These are phyloP conservation scores for Drepana arcuata DNA, from an alignment of 1,140 invertebrate genomes.

Conservation along the genomic window DNA sequence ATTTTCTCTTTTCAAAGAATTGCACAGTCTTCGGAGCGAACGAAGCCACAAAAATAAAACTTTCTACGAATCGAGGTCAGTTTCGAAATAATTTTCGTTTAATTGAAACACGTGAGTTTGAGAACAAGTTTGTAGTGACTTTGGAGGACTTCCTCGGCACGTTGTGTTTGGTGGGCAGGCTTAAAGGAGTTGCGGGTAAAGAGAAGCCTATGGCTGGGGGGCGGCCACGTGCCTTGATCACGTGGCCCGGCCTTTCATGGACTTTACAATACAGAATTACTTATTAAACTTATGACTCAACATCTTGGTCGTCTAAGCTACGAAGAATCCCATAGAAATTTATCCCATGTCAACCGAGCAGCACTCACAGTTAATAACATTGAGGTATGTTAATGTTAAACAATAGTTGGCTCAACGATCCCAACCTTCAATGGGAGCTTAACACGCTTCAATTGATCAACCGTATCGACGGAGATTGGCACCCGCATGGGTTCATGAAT, in stretches of 20 bases:
- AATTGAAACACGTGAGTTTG: slow-evolving; percentile 35
- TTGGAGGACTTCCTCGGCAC: slow-evolving; percentile 47
- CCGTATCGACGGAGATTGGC: slow-evolving; percentile 14
- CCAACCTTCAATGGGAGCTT: slow-evolving; percentile 1
- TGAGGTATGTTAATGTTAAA: neutral
- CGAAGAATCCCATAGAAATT: too few species aligned
- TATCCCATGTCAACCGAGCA: too few species aligned
- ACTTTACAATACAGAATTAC: too few species aligned
- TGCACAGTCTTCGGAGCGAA: slow-evolving; percentile 14
- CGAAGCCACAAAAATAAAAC: slow-evolving; percentile 27
- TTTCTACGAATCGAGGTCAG: slow-evolving; percentile 22
- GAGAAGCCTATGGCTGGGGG: slow-evolving; percentile 29
- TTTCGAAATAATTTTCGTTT: slow-evolving; percentile 31
- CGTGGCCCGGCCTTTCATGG: too few species aligned
- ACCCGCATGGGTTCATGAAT: slow-evolving; percentile 24
- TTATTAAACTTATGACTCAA: too few species aligned
- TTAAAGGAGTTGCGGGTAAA: slow-evolving; percentile 46
- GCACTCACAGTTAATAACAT: too few species aligned
- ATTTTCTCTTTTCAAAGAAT: slow-evolving; percentile 3
- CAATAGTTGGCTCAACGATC: neutral
- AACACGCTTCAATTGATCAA: slow-evolving; percentile 7
- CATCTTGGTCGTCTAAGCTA: too few species aligned
- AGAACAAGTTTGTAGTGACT: slow-evolving; percentile 43
- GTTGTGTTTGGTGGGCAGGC: slow-evolving; percentile 30
- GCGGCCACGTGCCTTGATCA: neutral